A percentile compares a stretch with the other conserved stretches of the same genome.
Conservation (phyloP, 2,113 vertebrate species). For the Grammomys dolichurus region DNA sequence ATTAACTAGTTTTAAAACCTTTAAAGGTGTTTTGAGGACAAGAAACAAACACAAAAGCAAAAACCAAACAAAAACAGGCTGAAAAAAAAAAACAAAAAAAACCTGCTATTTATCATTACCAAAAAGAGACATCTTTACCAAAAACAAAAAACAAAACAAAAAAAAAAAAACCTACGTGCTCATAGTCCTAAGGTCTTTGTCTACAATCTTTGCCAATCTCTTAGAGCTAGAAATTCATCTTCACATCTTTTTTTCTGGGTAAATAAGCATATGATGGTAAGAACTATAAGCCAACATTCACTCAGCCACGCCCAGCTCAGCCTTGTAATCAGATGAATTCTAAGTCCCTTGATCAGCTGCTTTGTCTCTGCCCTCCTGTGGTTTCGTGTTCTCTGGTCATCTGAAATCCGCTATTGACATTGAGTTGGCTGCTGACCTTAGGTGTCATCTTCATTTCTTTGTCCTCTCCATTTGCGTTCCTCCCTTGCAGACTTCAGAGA, state of each 20-base stretch:
- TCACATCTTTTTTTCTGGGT: constrained; percentile 95
- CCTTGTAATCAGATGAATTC: constrained; percentile 98
- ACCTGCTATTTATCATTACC: constrained; percentile 91
- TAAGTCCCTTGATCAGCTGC: constrained; percentile 95
- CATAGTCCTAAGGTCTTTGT: constrained; percentile 99
- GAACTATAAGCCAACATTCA: constrained; percentile 96
- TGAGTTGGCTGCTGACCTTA: constrained; percentile 95
- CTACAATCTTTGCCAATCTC: constrained; percentile 96
- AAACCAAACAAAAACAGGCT: constrained; percentile 90
- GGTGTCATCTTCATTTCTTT: constrained; percentile 97
- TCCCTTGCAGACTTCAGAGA: constrained; percentile 95
- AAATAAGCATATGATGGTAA: constrained; percentile 97
- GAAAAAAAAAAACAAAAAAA: constrained; percentile 90
- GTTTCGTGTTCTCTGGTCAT: constrained; percentile 96
- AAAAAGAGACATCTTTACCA: constrained; percentile 94
- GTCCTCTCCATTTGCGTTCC: constrained; percentile 94
- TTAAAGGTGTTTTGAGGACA: constrained; percentile 97
- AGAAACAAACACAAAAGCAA: no score
- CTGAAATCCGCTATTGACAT: constrained; percentile 96
- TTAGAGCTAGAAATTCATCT: constrained; percentile 99
- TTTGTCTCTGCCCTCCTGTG: constrained; percentile 96
- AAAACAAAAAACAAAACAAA: constrained; percentile 89
- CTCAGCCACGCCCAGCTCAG: constrained; percentile 98
- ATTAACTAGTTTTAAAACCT: constrained; percentile 99
- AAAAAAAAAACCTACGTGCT: constrained; percentile 92